A percentile compares a stretch with the other conserved stretches of the same genome.
Evolutionary conservation across 1,140 invertebrate genomes (phyloP).

Genomic region (Procambarus clarkii): DNA sequence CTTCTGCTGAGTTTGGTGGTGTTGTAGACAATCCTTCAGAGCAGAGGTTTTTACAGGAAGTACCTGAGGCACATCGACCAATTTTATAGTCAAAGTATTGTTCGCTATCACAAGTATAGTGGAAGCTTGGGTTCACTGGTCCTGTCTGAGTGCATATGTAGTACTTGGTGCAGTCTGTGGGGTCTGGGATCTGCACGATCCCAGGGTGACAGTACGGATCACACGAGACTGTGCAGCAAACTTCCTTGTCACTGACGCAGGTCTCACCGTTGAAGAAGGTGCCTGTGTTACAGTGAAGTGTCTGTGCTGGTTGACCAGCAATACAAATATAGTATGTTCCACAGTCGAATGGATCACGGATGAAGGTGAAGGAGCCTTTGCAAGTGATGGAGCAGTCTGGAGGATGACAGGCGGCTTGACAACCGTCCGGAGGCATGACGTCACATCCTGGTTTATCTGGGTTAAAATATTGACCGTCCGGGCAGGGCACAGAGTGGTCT

Average conservation of each 20-base stretch:
- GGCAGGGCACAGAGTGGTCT: constrained; percentile 7
- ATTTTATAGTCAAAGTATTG: neutral
- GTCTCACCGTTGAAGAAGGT: neutral
- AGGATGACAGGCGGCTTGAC: neutral
- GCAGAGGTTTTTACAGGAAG: neutral
- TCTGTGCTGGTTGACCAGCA: neutral
- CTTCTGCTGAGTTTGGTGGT: neutral
- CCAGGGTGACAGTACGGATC: neutral
- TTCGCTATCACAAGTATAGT: neutral
- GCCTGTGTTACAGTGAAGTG: neutral
- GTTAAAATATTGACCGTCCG: neutral
- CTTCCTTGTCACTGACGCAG: neutral
- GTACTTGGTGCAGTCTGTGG: constrained; percentile 1
- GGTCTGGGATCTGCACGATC: neutral
- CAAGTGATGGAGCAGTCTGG: neutral
- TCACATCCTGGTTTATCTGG: no score
- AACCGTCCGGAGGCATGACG: no score
- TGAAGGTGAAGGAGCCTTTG: neutral
- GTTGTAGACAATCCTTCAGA: neutral
- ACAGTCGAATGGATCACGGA: neutral
- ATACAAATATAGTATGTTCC: neutral
- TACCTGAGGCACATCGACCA: neutral
- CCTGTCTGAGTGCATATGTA: neutral
- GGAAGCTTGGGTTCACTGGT: neutral
- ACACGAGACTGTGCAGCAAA: neutral